Conservation (phyloP, 2,888 invertebrate species). For the Drosophila antonietae region DNA sequence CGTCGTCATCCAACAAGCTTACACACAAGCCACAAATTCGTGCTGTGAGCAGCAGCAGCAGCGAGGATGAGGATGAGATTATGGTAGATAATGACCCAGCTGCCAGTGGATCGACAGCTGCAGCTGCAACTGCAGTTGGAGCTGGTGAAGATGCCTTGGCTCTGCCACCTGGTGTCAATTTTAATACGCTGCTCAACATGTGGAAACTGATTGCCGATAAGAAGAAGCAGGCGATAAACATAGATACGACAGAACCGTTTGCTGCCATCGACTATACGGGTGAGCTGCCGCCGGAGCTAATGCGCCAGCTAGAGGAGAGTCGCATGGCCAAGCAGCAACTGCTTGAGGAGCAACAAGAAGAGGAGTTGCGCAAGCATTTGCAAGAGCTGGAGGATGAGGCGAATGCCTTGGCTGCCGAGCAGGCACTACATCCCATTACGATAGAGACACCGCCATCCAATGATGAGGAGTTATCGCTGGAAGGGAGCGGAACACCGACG, state of each 20-base stretch:
- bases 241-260: slow-evolving; percentile 45
- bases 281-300: slow-evolving; percentile 66
- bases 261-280: slow-evolving; percentile 63
- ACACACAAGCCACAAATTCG: slow-evolving; percentile 67
- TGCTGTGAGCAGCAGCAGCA: slow-evolving; percentile 81
- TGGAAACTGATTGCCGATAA: slow-evolving; percentile 81
- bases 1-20: slow-evolving; percentile 50
- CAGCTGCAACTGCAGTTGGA: neutral
- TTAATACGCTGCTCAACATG: slow-evolving; percentile 71
- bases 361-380: slow-evolving; percentile 40
- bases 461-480: slow-evolving; percentile 34
- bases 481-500: slow-evolving; percentile 25
- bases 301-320: slow-evolving; percentile 60
- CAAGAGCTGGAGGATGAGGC: slow-evolving; percentile 40
- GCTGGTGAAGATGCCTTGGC: slow-evolving; percentile 1
- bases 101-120: neutral
- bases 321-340: slow-evolving; percentile 32
- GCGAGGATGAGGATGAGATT: slow-evolving; percentile 69
- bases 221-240: slow-evolving; percentile 60
- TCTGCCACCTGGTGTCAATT: slow-evolving; percentile 40
- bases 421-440: slow-evolving; percentile 14
- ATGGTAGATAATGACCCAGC: slow-evolving; percentile 1
- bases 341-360: slow-evolving; percentile 39
- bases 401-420: slow-evolving; percentile 27
- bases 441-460: slow-evolving; percentile 37